A percentile compares a stretch with the other conserved stretches of the same genome.
These are phyloP conservation scores for Eumaeus atala DNA, from an alignment of 1,140 invertebrate genomes.

Conservation along the genomic window DNA sequence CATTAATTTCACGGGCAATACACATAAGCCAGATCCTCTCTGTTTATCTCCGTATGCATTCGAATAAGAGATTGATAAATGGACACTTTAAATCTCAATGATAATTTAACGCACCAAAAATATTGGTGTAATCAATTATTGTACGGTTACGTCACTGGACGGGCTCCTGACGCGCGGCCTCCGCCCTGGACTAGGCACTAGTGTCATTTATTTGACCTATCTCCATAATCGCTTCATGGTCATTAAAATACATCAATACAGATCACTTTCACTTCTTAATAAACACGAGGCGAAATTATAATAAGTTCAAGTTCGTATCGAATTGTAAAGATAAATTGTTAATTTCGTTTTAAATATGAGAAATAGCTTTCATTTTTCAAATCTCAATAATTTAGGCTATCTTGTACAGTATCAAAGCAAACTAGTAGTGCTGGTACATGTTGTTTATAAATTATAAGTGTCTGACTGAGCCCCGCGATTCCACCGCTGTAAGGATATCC, in stretches of 20 bases:
- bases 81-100: neutral
- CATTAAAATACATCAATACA: no score
- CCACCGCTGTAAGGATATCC: no score
- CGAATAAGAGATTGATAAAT: slow-evolving; percentile 7
- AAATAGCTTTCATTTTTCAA: slow-evolving; percentile 9
- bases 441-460: no score
- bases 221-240: slow-evolving; percentile 49
- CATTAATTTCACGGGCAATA: no score
- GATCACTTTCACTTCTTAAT: slow-evolving; percentile 60
- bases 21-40: slow-evolving; percentile 1
- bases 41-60: slow-evolving; percentile 4
- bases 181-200: slow-evolving; percentile 49
- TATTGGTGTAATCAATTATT: slow-evolving; percentile 2
- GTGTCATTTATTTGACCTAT: slow-evolving; percentile 40
- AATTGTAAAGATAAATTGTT: slow-evolving; percentile 15
- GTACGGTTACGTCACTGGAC: neutral
- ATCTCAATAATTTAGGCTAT: neutral
- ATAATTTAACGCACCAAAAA: neutral
- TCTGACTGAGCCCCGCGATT: no score
- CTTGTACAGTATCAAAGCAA: no score
- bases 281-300: slow-evolving; percentile 42
- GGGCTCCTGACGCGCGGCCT: slow-evolving; percentile 31
- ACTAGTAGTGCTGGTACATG: no score
- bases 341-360: slow-evolving; percentile 12
- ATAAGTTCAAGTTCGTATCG: slow-evolving; percentile 35